Base-by-base conservation (phyloP, 1,140 invertebrate genomes). In the Leptonema lineaticorne region DNA sequence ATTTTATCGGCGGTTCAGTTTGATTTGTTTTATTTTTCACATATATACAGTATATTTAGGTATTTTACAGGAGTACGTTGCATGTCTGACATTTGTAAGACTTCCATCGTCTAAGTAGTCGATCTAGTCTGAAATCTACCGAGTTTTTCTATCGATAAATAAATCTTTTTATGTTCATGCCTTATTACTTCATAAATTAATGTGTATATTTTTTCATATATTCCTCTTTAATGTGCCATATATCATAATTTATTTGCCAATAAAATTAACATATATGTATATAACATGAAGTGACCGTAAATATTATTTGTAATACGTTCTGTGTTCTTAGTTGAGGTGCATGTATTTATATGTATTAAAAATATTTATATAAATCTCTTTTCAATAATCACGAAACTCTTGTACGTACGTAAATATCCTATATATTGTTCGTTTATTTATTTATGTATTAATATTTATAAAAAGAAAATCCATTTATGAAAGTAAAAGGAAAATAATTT, bases 21-120 rank as follows among this genome's bases (percentile, higher is more conserved):
- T n/a, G 24, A 58, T 24, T n/a, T 22, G 22, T 58, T 58, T 27
- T 24, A 9, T 58, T 58, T 24, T 29, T 33, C 29, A 1, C 57
- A 14, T 26, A 22, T 22, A 9, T 8, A 37, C n/a, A 37, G n/a
- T n/a, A n/a, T 7, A 37, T 41, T 41, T 4, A 11, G 37, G 2
- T 4, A 4, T 41, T 41, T 41, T 41, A 41, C n/a, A 6, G 45
- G 53, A n/a, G 53, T 26, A 14, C 24, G 26, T 64, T 50, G 45
- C 62, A 50, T 64, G 62, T 50, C 62, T 46, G 27, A 46, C 62
- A 29, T 45, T 50, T 64, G 45, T 64, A 22, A 26, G 62, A 18
- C 62, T 64, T 64, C 62, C n/a, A 2, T 14, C 26, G 45, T 14
- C n/a, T 59, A 30, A 20, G 57, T 14, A 7, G 20, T 53, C n/a